Evolutionary conservation across 2,888 invertebrate genomes (phyloP).

Genomic region (Germaria angustata): DNA sequence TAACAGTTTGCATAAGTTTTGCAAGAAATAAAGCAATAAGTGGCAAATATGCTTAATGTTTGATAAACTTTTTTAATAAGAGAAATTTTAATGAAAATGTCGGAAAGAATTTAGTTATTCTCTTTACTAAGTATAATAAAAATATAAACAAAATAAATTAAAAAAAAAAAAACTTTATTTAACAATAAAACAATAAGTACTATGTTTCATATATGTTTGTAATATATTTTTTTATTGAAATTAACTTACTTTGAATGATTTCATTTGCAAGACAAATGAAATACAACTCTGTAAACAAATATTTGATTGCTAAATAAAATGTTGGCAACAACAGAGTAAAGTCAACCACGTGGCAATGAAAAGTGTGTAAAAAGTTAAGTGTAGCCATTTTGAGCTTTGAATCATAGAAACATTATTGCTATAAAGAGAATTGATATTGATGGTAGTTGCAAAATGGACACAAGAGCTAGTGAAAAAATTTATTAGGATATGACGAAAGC

Average conservation of each 20-base stretch:
- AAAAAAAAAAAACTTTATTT: not conserved
- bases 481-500: constrained; percentile 30
- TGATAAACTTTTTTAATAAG: not conserved
- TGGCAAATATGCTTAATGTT: not conserved
- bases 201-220: constrained; percentile 5
- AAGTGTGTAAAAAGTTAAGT: constrained; percentile 15
- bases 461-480: constrained; percentile 10
- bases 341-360: constrained; percentile 10
- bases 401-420: constrained; percentile 16
- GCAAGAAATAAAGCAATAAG: not conserved
- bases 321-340: not conserved
- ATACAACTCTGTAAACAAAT: not conserved
- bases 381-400: not conserved
- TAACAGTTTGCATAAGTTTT: not conserved
- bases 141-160: too few species aligned
- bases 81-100: too few species aligned
- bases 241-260: constrained; percentile 7
- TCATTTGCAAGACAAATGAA: too few species aligned
- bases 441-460: constrained; percentile 1
- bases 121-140: too few species aligned
- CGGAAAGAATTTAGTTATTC: too few species aligned
- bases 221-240: constrained; percentile 5
- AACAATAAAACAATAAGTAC: too few species aligned
- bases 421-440: constrained; percentile 4
- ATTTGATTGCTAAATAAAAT: not conserved